phyloP scores from a whole-genome alignment of 2,888 invertebrate genomes.

The Agrenia bidenticulata region DNA sequence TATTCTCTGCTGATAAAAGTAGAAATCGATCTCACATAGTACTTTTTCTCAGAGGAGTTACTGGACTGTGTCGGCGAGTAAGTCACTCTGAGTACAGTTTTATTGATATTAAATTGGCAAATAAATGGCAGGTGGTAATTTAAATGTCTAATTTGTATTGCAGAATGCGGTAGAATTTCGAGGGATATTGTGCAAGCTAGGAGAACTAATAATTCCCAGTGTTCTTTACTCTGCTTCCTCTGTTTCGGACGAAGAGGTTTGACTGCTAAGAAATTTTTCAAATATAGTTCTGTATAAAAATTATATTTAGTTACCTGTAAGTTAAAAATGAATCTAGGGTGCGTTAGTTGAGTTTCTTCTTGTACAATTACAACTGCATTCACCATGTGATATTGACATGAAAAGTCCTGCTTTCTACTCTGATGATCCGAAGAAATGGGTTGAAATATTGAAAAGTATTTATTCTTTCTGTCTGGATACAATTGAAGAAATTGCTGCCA shows the following conservation, averaged over 20 bases:
- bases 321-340: slow-evolving; percentile 16
- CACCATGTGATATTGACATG: slow-evolving; percentile 55
- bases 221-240: slow-evolving; percentile 29
- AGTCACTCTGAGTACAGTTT: not conserved
- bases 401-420: slow-evolving; percentile 42
- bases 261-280: not conserved
- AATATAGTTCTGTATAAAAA: not conserved
- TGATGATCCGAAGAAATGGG: slow-evolving; percentile 35
- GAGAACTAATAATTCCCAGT: slow-evolving; percentile 41
- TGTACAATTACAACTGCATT: slow-evolving; percentile 61
- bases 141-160: not conserved
- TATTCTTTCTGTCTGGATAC: slow-evolving; percentile 44
- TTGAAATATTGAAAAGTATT: slow-evolving; percentile 33
- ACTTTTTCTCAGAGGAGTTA: slow-evolving; percentile 31
- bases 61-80: slow-evolving; percentile 34
- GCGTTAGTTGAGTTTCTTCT: slow-evolving; percentile 57
- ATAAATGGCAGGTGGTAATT: not conserved
- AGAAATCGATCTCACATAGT: slow-evolving; percentile 11
- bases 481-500: slow-evolving; percentile 36
- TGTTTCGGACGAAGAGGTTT: slow-evolving; percentile 34
- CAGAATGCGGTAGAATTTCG: slow-evolving; percentile 50
- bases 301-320: not conserved
- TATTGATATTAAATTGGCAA: no score
- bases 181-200: slow-evolving; percentile 45
- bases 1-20: slow-evolving; percentile 14